These are phyloP conservation scores for Lasioglossum calceatum DNA, from an alignment of 2,888 invertebrate genomes.

Conservation along the genomic window DNA sequence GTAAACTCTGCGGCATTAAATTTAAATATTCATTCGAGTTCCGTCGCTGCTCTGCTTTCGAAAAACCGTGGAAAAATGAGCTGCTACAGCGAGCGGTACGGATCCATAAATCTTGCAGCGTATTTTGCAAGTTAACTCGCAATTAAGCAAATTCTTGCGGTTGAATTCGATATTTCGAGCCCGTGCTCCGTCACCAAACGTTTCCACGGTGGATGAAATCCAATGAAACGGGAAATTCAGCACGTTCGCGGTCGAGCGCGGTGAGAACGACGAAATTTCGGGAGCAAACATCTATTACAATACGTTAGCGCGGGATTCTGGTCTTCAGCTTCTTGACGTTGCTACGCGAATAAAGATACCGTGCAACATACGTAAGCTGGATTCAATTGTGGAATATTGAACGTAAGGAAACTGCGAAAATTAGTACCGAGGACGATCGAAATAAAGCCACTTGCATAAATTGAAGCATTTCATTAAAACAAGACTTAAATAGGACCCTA, in stretches of 20 bases:
- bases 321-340: not conserved
- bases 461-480: no score
- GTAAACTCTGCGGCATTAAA: not conserved
- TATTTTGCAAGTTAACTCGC: slow-evolving; percentile 9
- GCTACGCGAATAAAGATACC: not conserved
- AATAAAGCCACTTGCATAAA: no score
- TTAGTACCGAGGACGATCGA: no score
- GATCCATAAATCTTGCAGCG: not conserved
- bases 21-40: not conserved
- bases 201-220: not conserved
- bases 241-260: not conserved
- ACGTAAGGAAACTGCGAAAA: no score
- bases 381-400: no score
- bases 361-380: no score
- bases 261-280: not conserved
- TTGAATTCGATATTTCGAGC: not conserved
- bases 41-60: not conserved
- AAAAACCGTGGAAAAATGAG: not conserved
- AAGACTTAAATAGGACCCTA: no score
- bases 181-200: not conserved
- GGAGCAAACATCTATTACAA: not conserved
- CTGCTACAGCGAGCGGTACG: not conserved
- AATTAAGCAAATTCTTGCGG: slow-evolving; percentile 24
- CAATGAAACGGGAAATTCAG: not conserved
- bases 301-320: not conserved